phyloP scores from a whole-genome alignment of 2,113 vertebrate genomes.

The Micromys minutus region DNA sequence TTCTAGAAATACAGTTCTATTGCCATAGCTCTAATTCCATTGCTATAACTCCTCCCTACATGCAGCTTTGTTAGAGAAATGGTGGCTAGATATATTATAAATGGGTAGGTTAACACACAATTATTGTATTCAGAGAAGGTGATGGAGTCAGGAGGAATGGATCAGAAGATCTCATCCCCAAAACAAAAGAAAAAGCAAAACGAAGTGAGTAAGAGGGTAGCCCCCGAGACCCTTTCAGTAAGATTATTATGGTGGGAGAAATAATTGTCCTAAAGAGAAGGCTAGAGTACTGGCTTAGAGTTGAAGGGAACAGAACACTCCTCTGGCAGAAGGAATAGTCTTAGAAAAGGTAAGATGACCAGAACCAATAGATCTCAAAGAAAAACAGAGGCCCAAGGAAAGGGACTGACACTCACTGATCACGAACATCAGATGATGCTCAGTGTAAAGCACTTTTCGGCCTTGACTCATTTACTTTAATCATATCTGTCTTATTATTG shows the following conservation, averaged over 20 bases:
- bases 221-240: not conserved
- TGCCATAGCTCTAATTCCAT: not conserved
- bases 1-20: not conserved
- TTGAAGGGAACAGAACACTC: not conserved
- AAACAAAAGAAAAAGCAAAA: not conserved
- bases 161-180: not conserved
- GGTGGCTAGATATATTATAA: not conserved
- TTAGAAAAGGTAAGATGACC: not conserved
- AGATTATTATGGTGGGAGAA: not conserved
- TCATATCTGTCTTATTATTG: not conserved
- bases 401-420: not conserved
- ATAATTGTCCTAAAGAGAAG: not conserved
- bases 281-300: not conserved
- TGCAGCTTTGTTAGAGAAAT: not conserved
- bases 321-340: not conserved
- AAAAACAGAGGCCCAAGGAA: not conserved
- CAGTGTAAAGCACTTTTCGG: not conserved
- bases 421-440: not conserved
- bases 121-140: not conserved
- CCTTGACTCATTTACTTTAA: not conserved
- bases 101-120: not conserved
- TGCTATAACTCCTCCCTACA: not conserved
- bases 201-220: not conserved
- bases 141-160: not conserved
- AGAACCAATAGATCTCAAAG: not conserved